Evolutionary conservation across 2,797 vertebrate genomes (phyloP).

Genomic region (Silurus lanzhouensis): DNA sequence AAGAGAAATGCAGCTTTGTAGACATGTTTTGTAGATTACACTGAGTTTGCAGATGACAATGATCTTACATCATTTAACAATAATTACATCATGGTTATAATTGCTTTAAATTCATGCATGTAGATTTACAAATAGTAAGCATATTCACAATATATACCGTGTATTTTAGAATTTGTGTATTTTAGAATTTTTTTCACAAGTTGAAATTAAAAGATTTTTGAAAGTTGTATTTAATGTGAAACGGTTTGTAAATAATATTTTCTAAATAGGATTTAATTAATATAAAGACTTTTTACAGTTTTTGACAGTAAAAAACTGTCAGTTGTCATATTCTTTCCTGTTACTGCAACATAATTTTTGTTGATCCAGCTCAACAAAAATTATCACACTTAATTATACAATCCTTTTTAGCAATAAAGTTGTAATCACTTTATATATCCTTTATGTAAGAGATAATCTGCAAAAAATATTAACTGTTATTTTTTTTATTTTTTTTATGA

Average conservation of each 20-base stretch:
- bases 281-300: too few relatives aligned
- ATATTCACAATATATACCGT: too few relatives aligned
- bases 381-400: not conserved
- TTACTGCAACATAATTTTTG: not conserved
- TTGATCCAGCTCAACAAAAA: not conserved
- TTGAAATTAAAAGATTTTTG: too few relatives aligned
- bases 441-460: not conserved
- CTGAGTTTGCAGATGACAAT: not conserved
- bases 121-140: too few relatives aligned
- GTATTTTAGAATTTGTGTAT: too few relatives aligned
- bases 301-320: too few relatives aligned
- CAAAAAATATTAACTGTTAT: conserved; percentile 57
- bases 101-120: too few relatives aligned
- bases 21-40: not conserved
- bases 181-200: too few relatives aligned
- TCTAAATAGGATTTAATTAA: too few relatives aligned
- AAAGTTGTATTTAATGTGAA: too few relatives aligned
- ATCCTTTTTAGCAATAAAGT: not conserved
- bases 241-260: too few relatives aligned
- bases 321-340: too few relatives aligned
- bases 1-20: not conserved
- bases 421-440: not conserved
- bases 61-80: not conserved
- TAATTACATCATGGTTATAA: not conserved
- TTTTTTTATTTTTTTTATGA: not conserved